A percentile compares a stretch with the other conserved stretches of the same genome.
Evolutionary conservation across 1,140 invertebrate genomes (phyloP).

Genomic region (Leptestheria dahalacensis): DNA sequence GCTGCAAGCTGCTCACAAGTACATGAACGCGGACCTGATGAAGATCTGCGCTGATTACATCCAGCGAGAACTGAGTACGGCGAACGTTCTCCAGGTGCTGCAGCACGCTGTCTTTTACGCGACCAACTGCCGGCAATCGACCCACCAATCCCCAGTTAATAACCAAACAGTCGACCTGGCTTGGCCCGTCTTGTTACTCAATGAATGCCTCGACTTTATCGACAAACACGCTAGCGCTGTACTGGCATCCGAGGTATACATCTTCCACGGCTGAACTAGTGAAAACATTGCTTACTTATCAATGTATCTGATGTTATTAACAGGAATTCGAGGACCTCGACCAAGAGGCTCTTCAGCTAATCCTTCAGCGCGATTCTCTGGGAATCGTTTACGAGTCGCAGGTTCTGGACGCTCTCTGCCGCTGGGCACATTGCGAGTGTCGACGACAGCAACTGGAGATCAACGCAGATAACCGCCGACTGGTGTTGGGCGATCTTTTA

Average conservation of each 20-base stretch:
- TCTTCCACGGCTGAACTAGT: too few relatives aligned
- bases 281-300: neutral
- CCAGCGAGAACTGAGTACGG: slow-evolving; percentile 30
- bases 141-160: neutral
- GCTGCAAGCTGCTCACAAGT: slow-evolving; percentile 51
- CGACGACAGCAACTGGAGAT: slow-evolving; percentile 43
- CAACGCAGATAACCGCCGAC: slow-evolving; percentile 39
- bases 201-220: slow-evolving; percentile 41
- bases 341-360: slow-evolving; percentile 37
- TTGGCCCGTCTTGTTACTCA: slow-evolving; percentile 38
- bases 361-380: slow-evolving; percentile 43
- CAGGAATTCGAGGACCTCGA: slow-evolving; percentile 43
- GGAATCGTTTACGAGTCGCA: slow-evolving; percentile 36
- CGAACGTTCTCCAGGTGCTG: slow-evolving; percentile 35
- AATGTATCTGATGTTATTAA: neutral
- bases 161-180: slow-evolving; percentile 11
- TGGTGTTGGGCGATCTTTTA: slow-evolving; percentile 41
- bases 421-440: slow-evolving; percentile 50
- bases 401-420: slow-evolving; percentile 40
- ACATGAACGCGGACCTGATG: slow-evolving; percentile 43
- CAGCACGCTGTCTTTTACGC: slow-evolving; percentile 30
- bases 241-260: slow-evolving; percentile 36
- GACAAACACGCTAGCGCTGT: slow-evolving; percentile 43
- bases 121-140: neutral
- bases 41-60: slow-evolving; percentile 42